Base-by-base conservation (phyloP, 2,888 invertebrate genomes). In the Toxonevra muliebris region DNA sequence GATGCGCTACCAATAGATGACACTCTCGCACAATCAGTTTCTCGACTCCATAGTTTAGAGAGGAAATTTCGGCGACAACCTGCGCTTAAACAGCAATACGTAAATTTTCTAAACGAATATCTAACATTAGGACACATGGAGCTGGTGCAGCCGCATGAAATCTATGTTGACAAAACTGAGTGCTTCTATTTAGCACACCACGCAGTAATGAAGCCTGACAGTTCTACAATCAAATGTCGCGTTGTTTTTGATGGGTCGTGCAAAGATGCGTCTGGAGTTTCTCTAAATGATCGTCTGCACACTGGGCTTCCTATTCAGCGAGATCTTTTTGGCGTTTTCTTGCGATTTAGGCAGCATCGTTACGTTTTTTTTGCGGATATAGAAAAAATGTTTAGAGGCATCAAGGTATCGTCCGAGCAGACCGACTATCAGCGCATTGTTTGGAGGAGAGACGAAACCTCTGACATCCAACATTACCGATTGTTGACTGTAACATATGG, bases 161-260 rank as follows among this genome's bases (percentile, higher is more conserved):
- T 65, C 10, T 43, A 65, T 13, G n/a, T 62, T 10, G 62, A 43
- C 3, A 54, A 45, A 17, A 48, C 45, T 13, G 64, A 69, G 12
- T 62, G 57, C 50, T 71, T 69, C 58, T 75, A 73, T 40, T 55
- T 73, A n/a, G 62, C 73, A 12, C 71, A 75, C 43, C n/a, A n/a
- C n/a, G n/a, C n/a, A n/a, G n/a, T n/a, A n/a, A n/a, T n/a, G n/a
- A n/a, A n/a, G n/a, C n/a, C 71, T 2, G 69, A 68, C 12, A 73
- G 71, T 61, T 63, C 67, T 41, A 54, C 66, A 19, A 68, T 69
- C 1, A 74, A 71, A 68, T 66, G 65, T 41, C 50, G 65, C 30
- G 73, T 73, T 2, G 54, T 62, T 0, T 71, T 70, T 43, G 71
- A 72, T 20, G 69, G 69, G 0, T 69, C 71, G 42, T 60, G 17